These are phyloP conservation scores for Rattus rattus DNA, from an alignment of 2,113 vertebrate species.

Conservation along the genomic window DNA sequence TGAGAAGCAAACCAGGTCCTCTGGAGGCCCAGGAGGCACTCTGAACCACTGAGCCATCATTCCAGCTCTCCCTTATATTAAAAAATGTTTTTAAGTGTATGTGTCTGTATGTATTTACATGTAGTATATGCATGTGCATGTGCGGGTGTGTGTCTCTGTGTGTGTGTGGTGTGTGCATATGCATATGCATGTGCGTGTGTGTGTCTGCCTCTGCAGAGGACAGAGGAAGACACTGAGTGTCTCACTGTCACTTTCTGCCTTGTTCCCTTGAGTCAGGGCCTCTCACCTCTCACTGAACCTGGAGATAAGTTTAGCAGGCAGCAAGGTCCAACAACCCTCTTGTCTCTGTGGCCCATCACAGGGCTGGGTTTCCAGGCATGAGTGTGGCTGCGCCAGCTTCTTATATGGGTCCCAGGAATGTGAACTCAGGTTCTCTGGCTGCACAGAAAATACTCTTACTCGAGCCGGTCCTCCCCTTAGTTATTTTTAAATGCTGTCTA, in stretches of 20 bases:
- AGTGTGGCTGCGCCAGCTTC: neutral
- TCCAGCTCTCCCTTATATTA: neutral
- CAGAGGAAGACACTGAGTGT: neutral
- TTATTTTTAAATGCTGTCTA: neutral
- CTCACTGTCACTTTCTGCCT: neutral
- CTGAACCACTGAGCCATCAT: neutral
- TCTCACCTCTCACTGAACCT: neutral
- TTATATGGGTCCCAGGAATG: neutral
- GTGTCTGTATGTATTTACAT: neutral
- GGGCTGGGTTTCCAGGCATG: neutral
- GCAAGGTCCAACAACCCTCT: neutral
- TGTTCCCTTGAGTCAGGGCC: neutral
- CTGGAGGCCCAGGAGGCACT: neutral
- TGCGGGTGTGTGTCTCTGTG: no score
- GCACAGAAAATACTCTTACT: neutral
- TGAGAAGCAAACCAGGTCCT: neutral
- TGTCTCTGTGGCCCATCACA: neutral
- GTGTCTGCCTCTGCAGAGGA: neutral
- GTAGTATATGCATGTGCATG: neutral
- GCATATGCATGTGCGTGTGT: neutral
- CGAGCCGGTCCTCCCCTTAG: neutral
- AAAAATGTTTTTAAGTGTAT: neutral
- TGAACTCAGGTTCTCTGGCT: neutral
- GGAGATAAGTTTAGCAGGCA: neutral
- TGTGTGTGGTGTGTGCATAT: neutral